phyloP scores from a whole-genome alignment of 2,888 invertebrate genomes.

The Xestia rhomboidea region DNA sequence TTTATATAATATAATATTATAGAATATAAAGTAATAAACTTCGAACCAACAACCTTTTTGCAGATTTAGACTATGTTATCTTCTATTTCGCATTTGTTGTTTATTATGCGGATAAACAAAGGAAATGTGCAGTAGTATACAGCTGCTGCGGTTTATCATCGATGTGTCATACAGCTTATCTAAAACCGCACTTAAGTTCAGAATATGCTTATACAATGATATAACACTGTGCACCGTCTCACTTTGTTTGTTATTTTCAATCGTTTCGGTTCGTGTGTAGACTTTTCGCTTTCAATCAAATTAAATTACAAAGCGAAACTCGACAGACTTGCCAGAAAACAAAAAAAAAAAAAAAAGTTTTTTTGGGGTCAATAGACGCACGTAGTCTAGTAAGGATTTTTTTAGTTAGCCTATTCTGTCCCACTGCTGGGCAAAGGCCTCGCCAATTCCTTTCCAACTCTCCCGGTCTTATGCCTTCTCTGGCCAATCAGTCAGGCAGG shows the following conservation, averaged over 20 bases:
- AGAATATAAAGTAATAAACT: not conserved
- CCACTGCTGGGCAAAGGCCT: no score
- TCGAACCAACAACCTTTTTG: not conserved
- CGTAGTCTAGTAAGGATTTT: no score
- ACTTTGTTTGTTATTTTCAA: conserved; percentile 1
- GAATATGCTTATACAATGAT: not conserved
- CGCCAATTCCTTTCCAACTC: no score
- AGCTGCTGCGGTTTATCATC: conserved; percentile 41
- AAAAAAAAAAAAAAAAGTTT: not conserved
- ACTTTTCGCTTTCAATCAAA: not conserved
- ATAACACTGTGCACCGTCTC: not conserved
- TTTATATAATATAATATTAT: no score
- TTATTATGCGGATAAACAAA: conserved; percentile 37
- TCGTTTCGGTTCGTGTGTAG: no score
- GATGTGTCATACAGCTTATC: conserved; percentile 51
- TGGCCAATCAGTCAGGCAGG: no score
- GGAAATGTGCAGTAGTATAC: conserved; percentile 22
- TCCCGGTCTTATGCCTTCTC: no score
- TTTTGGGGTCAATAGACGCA: no score
- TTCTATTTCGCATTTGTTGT: conserved; percentile 8
- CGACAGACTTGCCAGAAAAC: no score
- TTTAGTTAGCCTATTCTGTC: no score
- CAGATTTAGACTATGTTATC: not conserved
- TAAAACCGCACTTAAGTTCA: conserved; percentile 28
- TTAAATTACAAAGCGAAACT: not conserved